Percentiles rank a stretch among this genome's conserved stretches.
These are phyloP conservation scores for Oceanites oceanicus DNA, from an alignment of 2,113 vertebrate species.

Conservation along the genomic window DNA sequence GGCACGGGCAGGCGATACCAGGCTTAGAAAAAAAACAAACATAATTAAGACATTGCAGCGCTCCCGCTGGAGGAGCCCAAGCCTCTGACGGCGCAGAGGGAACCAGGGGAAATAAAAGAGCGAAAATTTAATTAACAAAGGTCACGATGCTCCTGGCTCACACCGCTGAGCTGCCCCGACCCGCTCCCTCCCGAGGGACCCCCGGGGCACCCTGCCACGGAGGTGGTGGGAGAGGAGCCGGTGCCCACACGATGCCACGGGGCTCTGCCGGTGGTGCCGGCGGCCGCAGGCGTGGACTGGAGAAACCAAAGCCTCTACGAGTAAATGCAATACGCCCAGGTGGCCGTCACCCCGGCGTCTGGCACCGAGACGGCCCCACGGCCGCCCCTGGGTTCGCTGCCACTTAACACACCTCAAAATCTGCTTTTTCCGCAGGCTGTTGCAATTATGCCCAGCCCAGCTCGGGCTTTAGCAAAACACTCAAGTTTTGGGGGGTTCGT, in stretches of 20 bases:
- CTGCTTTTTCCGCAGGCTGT: neutral
- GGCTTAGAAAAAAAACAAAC: neutral
- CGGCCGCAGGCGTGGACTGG: neutral
- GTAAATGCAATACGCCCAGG: fast-evolving
- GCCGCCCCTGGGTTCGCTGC: neutral
- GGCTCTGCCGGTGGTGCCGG: neutral
- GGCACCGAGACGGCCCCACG: neutral
- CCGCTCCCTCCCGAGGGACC: neutral
- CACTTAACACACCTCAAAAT: too few relatives aligned
- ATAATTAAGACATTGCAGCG: neutral
- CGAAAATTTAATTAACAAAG: neutral
- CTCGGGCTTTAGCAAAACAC: neutral
- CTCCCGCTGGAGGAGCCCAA: neutral
- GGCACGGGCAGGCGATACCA: neutral
- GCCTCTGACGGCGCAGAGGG: neutral
- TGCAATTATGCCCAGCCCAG: too few relatives aligned
- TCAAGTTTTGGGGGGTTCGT: neutral
- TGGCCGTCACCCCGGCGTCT: neutral
- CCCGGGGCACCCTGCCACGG: fast-evolving
- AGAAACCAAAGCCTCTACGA: neutral
- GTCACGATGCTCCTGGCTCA: neutral
- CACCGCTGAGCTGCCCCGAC: neutral
- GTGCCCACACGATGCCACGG: fast-evolving
- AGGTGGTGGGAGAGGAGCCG: neutral
- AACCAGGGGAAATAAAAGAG: neutral